phyloP scores from a whole-genome alignment of 2,797 vertebrate species.

The Huso huso region DNA sequence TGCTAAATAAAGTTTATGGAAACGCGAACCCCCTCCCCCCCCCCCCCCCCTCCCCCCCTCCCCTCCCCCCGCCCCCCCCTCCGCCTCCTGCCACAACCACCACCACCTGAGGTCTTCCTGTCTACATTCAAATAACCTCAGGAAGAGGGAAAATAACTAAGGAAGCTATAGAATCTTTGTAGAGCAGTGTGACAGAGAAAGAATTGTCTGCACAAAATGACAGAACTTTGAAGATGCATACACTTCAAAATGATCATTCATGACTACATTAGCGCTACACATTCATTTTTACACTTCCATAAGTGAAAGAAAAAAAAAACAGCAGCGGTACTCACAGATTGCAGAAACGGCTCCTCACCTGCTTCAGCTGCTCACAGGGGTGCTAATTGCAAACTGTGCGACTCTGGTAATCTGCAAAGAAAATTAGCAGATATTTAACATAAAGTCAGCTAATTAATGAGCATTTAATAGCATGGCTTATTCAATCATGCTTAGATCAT shows the following conservation, averaged over 20 bases:
- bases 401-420: not conserved
- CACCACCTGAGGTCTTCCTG: too few species aligned
- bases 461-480: not conserved
- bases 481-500: not conserved
- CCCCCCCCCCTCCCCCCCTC: too few species aligned
- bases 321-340: not conserved
- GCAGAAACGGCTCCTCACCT: not conserved
- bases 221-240: too few species aligned
- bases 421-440: constrained; percentile 7
- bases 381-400: not conserved
- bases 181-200: too few species aligned
- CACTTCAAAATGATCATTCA: not conserved
- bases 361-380: constrained; percentile 5
- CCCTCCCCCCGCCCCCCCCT: too few species aligned
- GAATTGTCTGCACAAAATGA: too few species aligned
- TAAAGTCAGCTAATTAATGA: constrained; percentile 9
- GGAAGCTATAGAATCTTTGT: too few species aligned
- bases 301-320: not conserved
- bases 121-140: too few species aligned
- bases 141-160: too few species aligned
- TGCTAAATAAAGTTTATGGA: too few species aligned
- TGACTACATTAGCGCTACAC: not conserved
- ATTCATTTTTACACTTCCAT: not conserved
- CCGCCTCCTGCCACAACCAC: too few species aligned
- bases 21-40: too few species aligned